phyloP scores from a whole-genome alignment of 2,797 vertebrate species.

The Sebastolobus alascanus region DNA sequence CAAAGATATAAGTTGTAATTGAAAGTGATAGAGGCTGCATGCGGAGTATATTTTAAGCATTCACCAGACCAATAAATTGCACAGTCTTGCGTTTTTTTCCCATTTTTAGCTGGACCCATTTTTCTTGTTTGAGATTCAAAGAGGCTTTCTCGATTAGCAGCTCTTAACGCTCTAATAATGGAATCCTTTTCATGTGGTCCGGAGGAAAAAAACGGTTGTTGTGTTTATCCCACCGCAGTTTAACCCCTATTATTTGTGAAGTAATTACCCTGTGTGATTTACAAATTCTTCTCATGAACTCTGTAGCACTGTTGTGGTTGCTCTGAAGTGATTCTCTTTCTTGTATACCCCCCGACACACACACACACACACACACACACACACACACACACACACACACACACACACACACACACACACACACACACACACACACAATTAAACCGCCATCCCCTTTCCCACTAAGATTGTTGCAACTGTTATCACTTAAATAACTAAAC shows the following conservation, averaged over 20 bases:
- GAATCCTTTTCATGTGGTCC: slow-evolving; percentile 76
- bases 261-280: slow-evolving; percentile 58
- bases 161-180: slow-evolving; percentile 46
- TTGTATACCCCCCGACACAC: slow-evolving; percentile 10
- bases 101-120: slow-evolving; percentile 35
- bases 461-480: slow-evolving; percentile 24
- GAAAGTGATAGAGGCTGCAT: slow-evolving; percentile 25
- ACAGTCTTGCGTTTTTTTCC: neutral
- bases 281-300: slow-evolving; percentile 67
- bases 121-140: slow-evolving; percentile 42
- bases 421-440: slow-evolving; percentile 12
- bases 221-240: slow-evolving; percentile 63
- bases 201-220: slow-evolving; percentile 46
- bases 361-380: neutral
- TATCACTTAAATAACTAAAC: slow-evolving; percentile 13
- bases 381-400: slow-evolving; percentile 1
- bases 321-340: slow-evolving; percentile 53
- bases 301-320: slow-evolving; percentile 54
- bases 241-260: slow-evolving; percentile 60
- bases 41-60: slow-evolving; percentile 27
- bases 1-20: slow-evolving; percentile 47
- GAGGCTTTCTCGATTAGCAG: slow-evolving; percentile 64
- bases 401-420: neutral
- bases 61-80: slow-evolving; percentile 48
- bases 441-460: slow-evolving; percentile 1